Evolutionary conservation across 2,888 invertebrate species (phyloP).

Genomic region (Tanypteryx hageni): DNA sequence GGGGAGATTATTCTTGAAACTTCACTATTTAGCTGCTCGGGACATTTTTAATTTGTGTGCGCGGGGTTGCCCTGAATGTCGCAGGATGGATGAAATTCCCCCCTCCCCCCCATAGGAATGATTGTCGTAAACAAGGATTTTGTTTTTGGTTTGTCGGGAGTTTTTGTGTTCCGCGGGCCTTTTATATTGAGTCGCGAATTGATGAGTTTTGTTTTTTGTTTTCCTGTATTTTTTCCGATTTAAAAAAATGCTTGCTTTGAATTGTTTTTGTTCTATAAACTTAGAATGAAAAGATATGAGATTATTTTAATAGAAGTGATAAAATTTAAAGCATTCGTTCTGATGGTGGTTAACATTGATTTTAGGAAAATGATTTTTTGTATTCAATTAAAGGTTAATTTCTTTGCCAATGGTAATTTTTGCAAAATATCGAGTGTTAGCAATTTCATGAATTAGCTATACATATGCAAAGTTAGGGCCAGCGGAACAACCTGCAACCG

Average conservation of each 20-base stretch:
- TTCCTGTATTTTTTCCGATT: background rate
- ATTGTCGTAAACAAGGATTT: background rate
- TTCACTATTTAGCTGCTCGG: conserved; percentile 38
- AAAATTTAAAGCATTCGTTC: too few species aligned
- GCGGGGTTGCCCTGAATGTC: background rate
- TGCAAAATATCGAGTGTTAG: too few species aligned
- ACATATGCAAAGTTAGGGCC: too few species aligned
- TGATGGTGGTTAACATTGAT: too few species aligned
- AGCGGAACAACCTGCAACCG: too few species aligned
- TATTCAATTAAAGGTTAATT: too few species aligned
- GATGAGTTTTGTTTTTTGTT: background rate
- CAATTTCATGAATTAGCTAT: too few species aligned
- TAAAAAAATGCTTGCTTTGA: background rate
- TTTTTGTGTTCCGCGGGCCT: background rate
- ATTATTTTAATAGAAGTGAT: background rate
- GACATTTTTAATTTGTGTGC: conserved; percentile 32
- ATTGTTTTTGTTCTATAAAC: background rate
- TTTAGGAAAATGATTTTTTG: too few species aligned
- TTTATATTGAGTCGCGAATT: background rate
- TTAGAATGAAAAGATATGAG: background rate
- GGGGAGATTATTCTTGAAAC: conserved; percentile 44
- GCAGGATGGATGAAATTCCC: background rate
- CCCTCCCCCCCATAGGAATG: background rate
- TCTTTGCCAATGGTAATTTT: too few species aligned
- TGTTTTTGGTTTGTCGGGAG: background rate